Conservation (phyloP, 2,888 invertebrate species). For the Ornithoptera priamus region DNA sequence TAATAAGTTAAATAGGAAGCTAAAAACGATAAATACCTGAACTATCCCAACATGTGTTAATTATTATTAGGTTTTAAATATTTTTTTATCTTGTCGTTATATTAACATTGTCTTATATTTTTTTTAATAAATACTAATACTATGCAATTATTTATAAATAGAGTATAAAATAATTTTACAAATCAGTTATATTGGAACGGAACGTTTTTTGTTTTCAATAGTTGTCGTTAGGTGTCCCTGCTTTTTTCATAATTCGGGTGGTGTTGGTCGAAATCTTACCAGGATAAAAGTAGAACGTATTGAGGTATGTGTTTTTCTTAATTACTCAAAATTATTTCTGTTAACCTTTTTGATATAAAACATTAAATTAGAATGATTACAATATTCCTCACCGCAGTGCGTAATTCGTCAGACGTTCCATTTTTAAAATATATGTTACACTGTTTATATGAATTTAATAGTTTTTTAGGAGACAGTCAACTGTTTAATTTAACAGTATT, state of each 20-base stretch:
- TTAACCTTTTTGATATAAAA: background rate
- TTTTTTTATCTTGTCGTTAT: too few relatives aligned
- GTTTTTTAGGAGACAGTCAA: conserved; percentile 3
- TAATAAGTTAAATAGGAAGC: too few relatives aligned
- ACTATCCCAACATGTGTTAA: too few relatives aligned
- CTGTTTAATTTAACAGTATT: conserved; percentile 1
- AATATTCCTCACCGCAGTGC: background rate
- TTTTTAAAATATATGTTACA: conserved; percentile 22
- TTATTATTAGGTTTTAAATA: too few relatives aligned
- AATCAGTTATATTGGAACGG: conserved; percentile 5
- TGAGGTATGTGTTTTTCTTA: conserved; percentile 23
- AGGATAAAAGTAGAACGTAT: conserved; percentile 18
- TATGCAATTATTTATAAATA: too few relatives aligned
- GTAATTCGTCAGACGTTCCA: conserved; percentile 16
- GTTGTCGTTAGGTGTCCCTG: conserved; percentile 35
- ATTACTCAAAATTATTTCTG: background rate
- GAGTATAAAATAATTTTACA: too few relatives aligned
- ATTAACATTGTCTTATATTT: too few relatives aligned
- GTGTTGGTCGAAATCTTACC: conserved; percentile 29
- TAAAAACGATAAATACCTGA: too few relatives aligned
- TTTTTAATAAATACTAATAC: too few relatives aligned
- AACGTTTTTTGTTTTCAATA: conserved; percentile 29
- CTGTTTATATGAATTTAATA: conserved; percentile 1
- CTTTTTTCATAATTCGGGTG: conserved; percentile 35
- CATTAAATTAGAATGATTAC: background rate